phyloP scores from a whole-genome alignment of 2,888 invertebrate species.

The Hypercompe scribonia region DNA sequence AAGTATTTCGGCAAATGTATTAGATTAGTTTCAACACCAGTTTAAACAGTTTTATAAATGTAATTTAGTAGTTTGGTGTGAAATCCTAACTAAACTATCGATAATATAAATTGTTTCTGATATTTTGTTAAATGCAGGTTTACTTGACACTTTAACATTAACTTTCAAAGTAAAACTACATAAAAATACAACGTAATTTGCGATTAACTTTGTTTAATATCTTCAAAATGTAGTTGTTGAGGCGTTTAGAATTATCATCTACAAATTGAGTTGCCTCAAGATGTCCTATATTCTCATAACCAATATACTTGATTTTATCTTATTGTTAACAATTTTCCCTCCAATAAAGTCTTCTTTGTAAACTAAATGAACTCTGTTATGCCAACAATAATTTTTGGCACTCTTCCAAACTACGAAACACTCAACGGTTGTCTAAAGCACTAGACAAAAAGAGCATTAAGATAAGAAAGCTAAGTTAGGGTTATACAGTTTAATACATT shows the following conservation, averaged over 20 bases:
- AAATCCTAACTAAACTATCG: not conserved
- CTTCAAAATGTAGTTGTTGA: no score
- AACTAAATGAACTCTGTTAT: not conserved
- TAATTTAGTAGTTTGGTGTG: not conserved
- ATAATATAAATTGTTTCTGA: not conserved
- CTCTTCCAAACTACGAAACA: constrained; percentile 11
- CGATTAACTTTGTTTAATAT: no score
- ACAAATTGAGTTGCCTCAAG: not conserved
- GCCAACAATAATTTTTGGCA: constrained; percentile 9
- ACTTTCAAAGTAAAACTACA: no score
- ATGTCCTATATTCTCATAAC: not conserved
- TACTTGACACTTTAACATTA: no score
- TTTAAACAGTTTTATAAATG: not conserved
- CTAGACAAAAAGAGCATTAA: constrained; percentile 13
- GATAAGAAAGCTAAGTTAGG: constrained; percentile 6
- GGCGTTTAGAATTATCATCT: no score
- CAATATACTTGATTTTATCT: not conserved
- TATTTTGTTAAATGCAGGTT: no score
- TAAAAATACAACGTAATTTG: no score
- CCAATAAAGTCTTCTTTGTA: not conserved
- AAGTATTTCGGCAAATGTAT: not conserved
- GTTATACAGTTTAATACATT: not conserved
- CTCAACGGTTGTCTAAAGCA: constrained; percentile 21
- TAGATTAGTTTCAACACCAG: not conserved
- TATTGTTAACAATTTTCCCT: not conserved